Evolutionary conservation across 2,797 vertebrate genomes (phyloP), one percentile per base, ranked within the genome.

Genomic region (Tapera naevia): DNA sequence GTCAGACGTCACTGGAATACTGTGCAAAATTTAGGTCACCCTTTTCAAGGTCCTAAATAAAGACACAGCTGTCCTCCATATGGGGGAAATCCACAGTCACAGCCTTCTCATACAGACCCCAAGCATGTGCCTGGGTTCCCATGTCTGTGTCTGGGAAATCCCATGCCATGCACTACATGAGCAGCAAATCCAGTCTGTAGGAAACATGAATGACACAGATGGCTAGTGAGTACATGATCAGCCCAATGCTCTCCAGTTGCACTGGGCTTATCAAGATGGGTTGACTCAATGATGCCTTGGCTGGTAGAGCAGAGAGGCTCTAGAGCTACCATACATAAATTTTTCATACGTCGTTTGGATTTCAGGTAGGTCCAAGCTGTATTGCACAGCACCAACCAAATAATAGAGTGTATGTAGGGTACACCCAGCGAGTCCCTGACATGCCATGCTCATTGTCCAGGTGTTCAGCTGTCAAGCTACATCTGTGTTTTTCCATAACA

Each of bases 11-110:
- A 89, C 57, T 71, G 69, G 79, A 94, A 91, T 82, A 93, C 61
- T 89, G 81, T 83, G 79, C 80, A 96, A 94, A 97, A 97, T 96
- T 95, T 92, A 95, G 96, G 94, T 97, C 95, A 95, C 58, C 53
- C 72, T 43, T 94, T 91, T 92, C 94, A 94, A 95, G 92, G 88
- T 86, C 80, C 39, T 41, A 41, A 41, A 41, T 41, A 41, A 41
- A 89, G 92, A 74, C 93, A 95, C 96, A 96, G 95, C 95, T 96
- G 96, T 96, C 90, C 61, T 94, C 94, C 96, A 96, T 95, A 94
- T 95, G 96, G 92, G 62, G 74, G 81, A 89, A 64, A 73, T 88
- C 83, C 93, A 94, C 45, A 78, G 82, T 82, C 82, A 83, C 91
- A 90, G 90, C 88, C 71, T 86, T 62, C 79, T 89, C 80, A 66